phyloP scores from a whole-genome alignment of 2,888 invertebrate species.

The Drosophila phalerata region DNA sequence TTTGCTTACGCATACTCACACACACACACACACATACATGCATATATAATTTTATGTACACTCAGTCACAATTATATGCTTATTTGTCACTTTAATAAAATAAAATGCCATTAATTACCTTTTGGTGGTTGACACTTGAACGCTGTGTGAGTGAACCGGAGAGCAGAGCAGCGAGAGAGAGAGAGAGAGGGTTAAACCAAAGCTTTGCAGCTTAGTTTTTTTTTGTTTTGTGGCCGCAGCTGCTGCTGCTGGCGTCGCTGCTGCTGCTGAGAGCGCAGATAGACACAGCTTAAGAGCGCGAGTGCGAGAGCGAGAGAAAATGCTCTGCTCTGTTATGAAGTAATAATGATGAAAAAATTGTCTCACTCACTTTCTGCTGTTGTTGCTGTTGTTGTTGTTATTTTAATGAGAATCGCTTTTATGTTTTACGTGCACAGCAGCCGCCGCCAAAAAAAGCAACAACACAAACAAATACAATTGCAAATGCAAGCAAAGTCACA shows the following conservation, averaged over 20 bases:
- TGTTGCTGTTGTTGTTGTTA: constrained; percentile 27
- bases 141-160: neutral
- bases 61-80: constrained; percentile 45
- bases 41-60: constrained; percentile 1
- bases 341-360: constrained; percentile 66
- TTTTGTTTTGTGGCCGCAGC: constrained; percentile 34
- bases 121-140: constrained; percentile 27
- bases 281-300: constrained; percentile 28
- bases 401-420: constrained; percentile 54
- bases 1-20: constrained; percentile 52
- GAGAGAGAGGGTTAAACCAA: constrained; percentile 35
- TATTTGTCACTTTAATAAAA: constrained; percentile 72
- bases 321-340: constrained; percentile 65
- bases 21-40: constrained; percentile 11
- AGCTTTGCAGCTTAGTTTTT: constrained; percentile 40
- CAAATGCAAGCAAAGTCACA: constrained; percentile 43
- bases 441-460: constrained; percentile 43
- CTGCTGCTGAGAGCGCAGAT: constrained; percentile 19
- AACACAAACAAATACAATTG: constrained; percentile 22
- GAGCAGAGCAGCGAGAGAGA: constrained; percentile 10
- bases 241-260: constrained; percentile 36
- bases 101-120: constrained; percentile 74
- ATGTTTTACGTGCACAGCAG: constrained; percentile 55
- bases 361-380: constrained; percentile 40
- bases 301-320: constrained; percentile 20